Conservation (phyloP, 2,797 vertebrate species). For the Siniperca scherzeri region DNA sequence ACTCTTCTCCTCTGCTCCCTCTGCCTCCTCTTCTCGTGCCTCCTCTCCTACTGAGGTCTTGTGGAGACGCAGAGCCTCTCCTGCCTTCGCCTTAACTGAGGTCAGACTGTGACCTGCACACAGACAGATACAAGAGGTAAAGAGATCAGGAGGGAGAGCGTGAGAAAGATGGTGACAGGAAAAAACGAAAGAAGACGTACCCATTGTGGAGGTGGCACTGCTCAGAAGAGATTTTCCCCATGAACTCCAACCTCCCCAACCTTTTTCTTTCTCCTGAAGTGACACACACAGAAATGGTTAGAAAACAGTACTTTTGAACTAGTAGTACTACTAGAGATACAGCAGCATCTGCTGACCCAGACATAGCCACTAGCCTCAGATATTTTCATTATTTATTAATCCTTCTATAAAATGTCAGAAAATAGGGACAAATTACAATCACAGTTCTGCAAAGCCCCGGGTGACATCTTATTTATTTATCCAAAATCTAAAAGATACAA, state of each 20-base stretch:
- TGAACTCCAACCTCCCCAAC: conserved; percentile 93
- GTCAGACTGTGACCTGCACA: conserved; percentile 92
- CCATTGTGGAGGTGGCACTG: conserved; percentile 94
- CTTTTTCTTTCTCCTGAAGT: conserved; percentile 79
- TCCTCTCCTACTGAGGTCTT: conserved; percentile 77
- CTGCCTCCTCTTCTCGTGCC: conserved; percentile 57
- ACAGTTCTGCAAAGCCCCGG: not conserved
- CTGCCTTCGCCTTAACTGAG: conserved; percentile 91
- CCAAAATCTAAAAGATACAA: not conserved
- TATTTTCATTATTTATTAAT: not conserved
- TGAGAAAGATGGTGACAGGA: not conserved
- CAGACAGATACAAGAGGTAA: conserved; percentile 19
- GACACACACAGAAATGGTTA: conserved; percentile 14
- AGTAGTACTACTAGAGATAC: not conserved
- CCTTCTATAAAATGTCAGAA: not conserved
- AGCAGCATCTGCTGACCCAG: not conserved
- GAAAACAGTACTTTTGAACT: not conserved
- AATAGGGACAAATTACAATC: not conserved
- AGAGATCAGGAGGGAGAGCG: not conserved
- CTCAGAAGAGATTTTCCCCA: conserved; percentile 97
- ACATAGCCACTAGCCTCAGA: not conserved
- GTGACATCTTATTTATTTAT: not conserved
- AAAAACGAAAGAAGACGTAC: conserved; percentile 80
- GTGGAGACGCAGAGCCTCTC: conserved; percentile 78
- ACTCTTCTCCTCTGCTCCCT: conserved; percentile 60